Evolutionary conservation across 2,888 invertebrate genomes (phyloP).

Genomic region (Drosophila melanosoma): DNA sequence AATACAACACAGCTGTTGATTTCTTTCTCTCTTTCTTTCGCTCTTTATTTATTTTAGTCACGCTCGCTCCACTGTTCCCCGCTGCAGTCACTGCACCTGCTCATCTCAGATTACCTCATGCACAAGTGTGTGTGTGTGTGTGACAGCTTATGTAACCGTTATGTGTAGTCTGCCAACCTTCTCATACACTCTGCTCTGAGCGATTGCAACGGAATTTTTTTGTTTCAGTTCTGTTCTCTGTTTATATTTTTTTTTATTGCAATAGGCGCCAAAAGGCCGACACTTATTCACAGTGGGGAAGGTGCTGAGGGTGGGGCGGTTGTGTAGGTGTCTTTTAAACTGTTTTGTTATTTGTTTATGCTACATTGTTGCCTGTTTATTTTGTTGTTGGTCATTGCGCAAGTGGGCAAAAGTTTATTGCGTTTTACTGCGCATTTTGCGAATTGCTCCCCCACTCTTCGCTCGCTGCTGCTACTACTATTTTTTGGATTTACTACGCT

Average conservation of each 20-base stretch:
- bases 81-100: conserved; percentile 12
- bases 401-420: conserved; percentile 69
- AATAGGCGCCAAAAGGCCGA: conserved; percentile 72
- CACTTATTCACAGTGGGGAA: conserved; percentile 1
- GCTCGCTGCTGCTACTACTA: conserved; percentile 20
- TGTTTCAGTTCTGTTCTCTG: conserved; percentile 46
- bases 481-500: conserved; percentile 49
- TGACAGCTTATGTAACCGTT: conserved; percentile 59
- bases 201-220: conserved; percentile 43
- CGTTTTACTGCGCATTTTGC: conserved; percentile 67
- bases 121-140: conserved; percentile 22
- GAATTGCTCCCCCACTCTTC: conserved; percentile 14
- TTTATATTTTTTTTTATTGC: conserved; percentile 72
- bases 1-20: conserved; percentile 51
- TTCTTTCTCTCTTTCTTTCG: conserved; percentile 48
- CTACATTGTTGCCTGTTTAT: conserved; percentile 52
- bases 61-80: neutral
- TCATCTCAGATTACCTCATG: conserved; percentile 65
- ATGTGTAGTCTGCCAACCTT: conserved; percentile 39
- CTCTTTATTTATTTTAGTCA: conserved; percentile 14
- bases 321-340: conserved; percentile 44
- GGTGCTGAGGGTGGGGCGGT: neutral
- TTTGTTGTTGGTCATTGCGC: conserved; percentile 50
- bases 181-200: conserved; percentile 4
- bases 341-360: conserved; percentile 60